These are phyloP conservation scores for Squalus acanthias DNA, from an alignment of 2,797 vertebrate species.

Conservation along the genomic window DNA sequence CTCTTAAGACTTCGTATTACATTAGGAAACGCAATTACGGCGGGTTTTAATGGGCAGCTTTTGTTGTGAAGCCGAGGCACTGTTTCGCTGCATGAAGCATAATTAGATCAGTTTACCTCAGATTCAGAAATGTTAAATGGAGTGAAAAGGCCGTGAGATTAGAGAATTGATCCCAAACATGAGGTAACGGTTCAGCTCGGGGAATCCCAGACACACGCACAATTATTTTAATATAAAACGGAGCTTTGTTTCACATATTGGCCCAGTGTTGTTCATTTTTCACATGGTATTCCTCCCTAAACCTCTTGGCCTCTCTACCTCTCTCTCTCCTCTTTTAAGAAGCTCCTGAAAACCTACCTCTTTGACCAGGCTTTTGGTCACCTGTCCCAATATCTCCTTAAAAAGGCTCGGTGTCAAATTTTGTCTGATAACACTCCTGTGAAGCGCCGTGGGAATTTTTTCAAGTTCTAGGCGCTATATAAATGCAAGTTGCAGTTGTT, in stretches of 20 bases:
- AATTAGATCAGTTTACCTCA: neutral
- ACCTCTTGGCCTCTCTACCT: neutral
- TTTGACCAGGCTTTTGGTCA: neutral
- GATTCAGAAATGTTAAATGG: slow-evolving; percentile 1
- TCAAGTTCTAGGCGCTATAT: too few species aligned
- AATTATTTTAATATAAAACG: neutral
- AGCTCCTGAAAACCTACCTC: neutral
- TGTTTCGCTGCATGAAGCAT: neutral
- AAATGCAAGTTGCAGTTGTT: neutral
- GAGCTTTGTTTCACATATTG: neutral
- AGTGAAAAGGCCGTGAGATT: neutral
- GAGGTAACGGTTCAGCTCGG: neutral
- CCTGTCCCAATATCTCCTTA: neutral
- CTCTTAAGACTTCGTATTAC: neutral
- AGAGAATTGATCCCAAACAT: neutral
- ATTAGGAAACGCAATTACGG: neutral
- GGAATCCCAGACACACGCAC: neutral
- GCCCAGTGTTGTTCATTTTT: neutral
- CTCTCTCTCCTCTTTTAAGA: neutral
- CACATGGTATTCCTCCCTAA: neutral
- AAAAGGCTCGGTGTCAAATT: neutral
- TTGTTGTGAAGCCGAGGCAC: neutral
- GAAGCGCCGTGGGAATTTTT: neutral
- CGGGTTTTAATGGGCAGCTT: neutral
- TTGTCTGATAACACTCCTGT: neutral